Evolutionary conservation across 2,797 vertebrate species (phyloP), one percentile per base, ranked within the genome.

Genomic region (Hemitrygon akajei): DNA sequence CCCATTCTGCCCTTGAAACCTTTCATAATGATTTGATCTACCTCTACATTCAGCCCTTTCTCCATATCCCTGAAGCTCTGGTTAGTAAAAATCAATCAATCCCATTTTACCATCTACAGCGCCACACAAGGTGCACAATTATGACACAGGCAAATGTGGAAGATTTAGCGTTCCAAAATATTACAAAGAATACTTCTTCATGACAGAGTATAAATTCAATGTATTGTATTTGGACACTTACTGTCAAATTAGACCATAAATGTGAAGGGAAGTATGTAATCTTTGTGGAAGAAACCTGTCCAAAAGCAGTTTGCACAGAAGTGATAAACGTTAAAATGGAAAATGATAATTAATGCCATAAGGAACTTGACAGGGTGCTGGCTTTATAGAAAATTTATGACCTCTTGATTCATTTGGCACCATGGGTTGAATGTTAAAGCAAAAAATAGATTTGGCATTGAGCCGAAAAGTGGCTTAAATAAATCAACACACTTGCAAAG

Each of bases 321-420:
- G 27, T 93, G 91, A 93, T 76, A 75, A 93, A 93, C 56, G 47
- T 73, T 93, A 76, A 93, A 93, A 37, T 93, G 40, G 91, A 76
- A 93, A 93, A 76, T 76, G 47, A 93, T 93, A 93, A 76, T 75
- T 76, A 76, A 76, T 56, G 7, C 71, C 47, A 58, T 75, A 40
- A 93, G 73, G 91, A 40, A 73, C n/a, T 75, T 75, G 69, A 76
- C 91, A 76, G 12, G n/a, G 11, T 76, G 10, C 71, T n/a, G 91
- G 71, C 73, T 93, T 76, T 58, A 76, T 76, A 30, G 91, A 93
- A 93, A 93, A 93, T 76, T 93, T 93, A 93, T 93, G 27, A 76
- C 71, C 91, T 76, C 40, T 75, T 76, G 91, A 40, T 93, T 76
- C 30, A 93, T 71, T 75, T 10, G 11, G 73, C 27, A 93, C 37